phyloP scores from a whole-genome alignment of 2,113 vertebrate genomes.

The Nerophis lumbriciformis region DNA sequence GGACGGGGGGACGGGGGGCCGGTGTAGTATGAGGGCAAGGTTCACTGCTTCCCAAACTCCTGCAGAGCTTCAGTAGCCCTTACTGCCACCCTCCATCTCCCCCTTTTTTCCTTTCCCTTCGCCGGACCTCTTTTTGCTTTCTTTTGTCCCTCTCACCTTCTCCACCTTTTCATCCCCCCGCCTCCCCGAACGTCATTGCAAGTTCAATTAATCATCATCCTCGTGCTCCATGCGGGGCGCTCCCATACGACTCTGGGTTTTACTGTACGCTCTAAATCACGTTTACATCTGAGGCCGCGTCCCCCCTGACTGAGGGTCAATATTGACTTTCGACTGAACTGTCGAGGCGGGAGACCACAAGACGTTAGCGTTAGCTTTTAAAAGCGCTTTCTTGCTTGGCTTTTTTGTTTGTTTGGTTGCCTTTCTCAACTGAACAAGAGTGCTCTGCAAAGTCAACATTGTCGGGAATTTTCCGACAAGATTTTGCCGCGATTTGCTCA shows the following conservation, averaged over 20 bases:
- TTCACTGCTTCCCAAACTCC: constrained; percentile 67
- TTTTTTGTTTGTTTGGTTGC: constrained; percentile 42
- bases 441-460: constrained; percentile 54
- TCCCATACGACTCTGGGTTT: constrained; percentile 31
- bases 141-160: constrained; percentile 49
- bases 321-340: constrained; percentile 62
- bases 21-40: constrained; percentile 34
- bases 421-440: constrained; percentile 38
- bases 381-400: constrained; percentile 20
- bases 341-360: constrained; percentile 32
- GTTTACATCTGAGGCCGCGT: constrained; percentile 45
- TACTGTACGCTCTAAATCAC: constrained; percentile 52
- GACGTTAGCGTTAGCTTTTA: constrained; percentile 19
- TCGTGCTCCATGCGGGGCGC: not conserved
- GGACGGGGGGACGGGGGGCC: constrained; percentile 19
- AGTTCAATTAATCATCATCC: constrained; percentile 22
- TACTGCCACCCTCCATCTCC: constrained; percentile 52
- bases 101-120: constrained; percentile 52
- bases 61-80: constrained; percentile 62
- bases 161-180: constrained; percentile 33
- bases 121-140: constrained; percentile 44
- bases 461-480: constrained; percentile 40
- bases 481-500: constrained; percentile 27
- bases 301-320: constrained; percentile 52
- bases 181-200: constrained; percentile 18